Evolutionary conservation across 2,797 vertebrate species (phyloP), one percentile per base, ranked within the genome.

Genomic region (Bryconaethiops microstoma): DNA sequence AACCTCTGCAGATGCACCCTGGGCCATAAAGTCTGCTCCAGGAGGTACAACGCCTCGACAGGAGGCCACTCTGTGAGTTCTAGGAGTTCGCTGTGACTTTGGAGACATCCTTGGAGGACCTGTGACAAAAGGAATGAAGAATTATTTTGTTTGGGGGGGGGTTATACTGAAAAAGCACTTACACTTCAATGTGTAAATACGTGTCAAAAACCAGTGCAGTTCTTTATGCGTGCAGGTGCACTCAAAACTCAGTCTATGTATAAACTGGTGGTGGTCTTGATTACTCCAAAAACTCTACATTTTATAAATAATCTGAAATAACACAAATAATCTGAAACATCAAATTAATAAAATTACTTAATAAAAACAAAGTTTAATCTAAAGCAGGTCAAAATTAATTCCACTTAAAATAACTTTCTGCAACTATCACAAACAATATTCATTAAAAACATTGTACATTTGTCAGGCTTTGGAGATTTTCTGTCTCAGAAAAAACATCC

Each of bases 61-160:
- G 86, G 96, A 94, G 73, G 97, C 94, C 89, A 95, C 95, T 94
- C 98, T 94, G 92, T 99, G 98, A 88, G 96, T 90, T 85, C 98
- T 96, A 88, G 98, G 97, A 70, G 97, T 97, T 80, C 98, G 93
- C 91, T 99, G 98, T 84, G 98, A 96, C 92, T 99, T 99, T 75
- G 98, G 98, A 89, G 98, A 99, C 98, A 99, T 99, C 94, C 97
- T 95, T 76, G 97, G 97, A 87, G 98, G 98, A 88, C 97, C 98
- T 99, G 90, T 7, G 35, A 79, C 60, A 25, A 64, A 70, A 21
- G 65, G 67, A 14, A 25, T 8, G 55, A 5, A 74, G 54, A 4
- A 67, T 4, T 13, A 10, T 9, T 17, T 25, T 45, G 7, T 13
- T 14, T 48, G 2, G 17, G 19, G 10, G 13, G 23, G 1, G n/a